phyloP scores from a whole-genome alignment of 2,888 invertebrate species.

The Beris chalybata region DNA sequence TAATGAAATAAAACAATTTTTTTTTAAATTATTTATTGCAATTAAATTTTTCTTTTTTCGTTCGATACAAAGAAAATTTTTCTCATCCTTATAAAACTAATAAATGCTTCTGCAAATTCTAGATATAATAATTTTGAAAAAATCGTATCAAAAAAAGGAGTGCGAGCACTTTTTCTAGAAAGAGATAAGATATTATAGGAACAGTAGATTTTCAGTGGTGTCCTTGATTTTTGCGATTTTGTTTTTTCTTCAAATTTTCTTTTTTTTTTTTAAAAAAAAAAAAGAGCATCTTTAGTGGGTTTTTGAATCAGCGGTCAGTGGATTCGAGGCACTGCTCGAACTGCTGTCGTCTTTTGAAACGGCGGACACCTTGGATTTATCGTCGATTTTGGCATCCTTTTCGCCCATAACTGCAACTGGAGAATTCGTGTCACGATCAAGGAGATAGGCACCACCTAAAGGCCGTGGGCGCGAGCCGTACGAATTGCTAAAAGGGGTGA shows the following conservation, averaged over 20 bases:
- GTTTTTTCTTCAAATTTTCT: constrained; percentile 6
- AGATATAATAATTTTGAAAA: neutral
- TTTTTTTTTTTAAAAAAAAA: neutral
- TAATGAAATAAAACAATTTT: neutral
- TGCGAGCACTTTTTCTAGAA: neutral
- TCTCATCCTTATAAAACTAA: constrained; percentile 14
- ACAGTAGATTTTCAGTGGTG: constrained; percentile 1
- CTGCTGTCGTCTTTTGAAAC: constrained; percentile 8
- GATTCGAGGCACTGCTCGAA: constrained; percentile 2
- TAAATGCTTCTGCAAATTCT: constrained; percentile 11
- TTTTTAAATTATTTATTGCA: constrained; percentile 17
- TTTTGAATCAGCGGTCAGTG: constrained; percentile 12
- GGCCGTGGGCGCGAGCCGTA: constrained; percentile 53
- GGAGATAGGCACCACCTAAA: constrained; percentile 53
- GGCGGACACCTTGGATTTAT: constrained; percentile 25
- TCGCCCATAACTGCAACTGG: constrained; percentile 33
- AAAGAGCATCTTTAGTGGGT: neutral
- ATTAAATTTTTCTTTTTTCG: constrained; percentile 6
- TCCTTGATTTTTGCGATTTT: constrained; percentile 3
- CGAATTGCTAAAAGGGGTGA: constrained; percentile 49
- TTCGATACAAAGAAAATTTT: too few species aligned
- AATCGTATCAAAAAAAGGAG: neutral
- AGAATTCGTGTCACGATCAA: constrained; percentile 52
- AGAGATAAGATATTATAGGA: constrained; percentile 1
- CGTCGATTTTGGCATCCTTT: constrained; percentile 26